Conservation (phyloP, 2,113 vertebrate species). For the Lophotis ruficrista region DNA sequence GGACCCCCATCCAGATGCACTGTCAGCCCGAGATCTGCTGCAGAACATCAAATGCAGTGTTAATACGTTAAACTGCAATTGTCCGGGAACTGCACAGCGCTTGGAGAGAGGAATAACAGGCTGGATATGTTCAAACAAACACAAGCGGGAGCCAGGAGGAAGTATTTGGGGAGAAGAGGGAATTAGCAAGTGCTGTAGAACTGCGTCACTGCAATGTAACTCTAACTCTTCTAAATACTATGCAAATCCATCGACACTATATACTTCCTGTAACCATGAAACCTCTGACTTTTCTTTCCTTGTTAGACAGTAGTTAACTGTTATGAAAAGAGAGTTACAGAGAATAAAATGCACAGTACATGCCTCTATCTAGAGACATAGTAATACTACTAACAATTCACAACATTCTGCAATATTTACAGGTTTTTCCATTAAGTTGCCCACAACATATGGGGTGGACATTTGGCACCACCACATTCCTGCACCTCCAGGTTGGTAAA, state of each 20-base stretch:
- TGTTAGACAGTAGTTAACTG: constrained; percentile 26
- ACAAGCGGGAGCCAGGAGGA: constrained; percentile 15
- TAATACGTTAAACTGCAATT: background rate
- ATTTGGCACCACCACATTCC: constrained; percentile 41
- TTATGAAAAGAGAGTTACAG: background rate
- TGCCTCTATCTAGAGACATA: background rate
- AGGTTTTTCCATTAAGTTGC: constrained; percentile 56
- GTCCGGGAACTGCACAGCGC: fast-evolving
- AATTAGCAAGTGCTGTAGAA: constrained; percentile 43
- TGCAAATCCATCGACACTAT: constrained; percentile 39
- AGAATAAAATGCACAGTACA: constrained; percentile 3
- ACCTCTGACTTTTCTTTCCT: constrained; percentile 35
- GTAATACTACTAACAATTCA: background rate
- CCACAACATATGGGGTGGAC: background rate
- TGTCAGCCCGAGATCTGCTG: background rate
- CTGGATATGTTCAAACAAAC: background rate
- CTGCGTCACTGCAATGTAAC: constrained; percentile 47
- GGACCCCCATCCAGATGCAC: background rate
- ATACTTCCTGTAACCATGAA: constrained; percentile 18
- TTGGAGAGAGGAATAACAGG: background rate
- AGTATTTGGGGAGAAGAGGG: constrained; percentile 41
- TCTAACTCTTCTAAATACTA: constrained; percentile 58
- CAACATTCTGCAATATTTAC: constrained; percentile 32
- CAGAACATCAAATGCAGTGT: background rate
- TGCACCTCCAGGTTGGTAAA: constrained; percentile 32